Conservation (phyloP, 2,888 invertebrate species). For the Nebria salina region DNA sequence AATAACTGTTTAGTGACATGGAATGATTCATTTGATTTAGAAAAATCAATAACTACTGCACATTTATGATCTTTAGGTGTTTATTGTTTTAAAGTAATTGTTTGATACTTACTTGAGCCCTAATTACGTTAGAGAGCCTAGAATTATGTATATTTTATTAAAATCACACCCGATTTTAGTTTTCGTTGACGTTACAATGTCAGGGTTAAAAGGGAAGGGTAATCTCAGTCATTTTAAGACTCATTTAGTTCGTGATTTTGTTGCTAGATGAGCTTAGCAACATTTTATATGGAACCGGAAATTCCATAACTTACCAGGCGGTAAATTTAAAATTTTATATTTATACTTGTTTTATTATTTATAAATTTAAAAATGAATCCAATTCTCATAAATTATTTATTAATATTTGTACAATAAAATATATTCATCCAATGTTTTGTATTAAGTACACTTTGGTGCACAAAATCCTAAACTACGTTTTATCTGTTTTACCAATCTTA, state of each 20-base stretch:
- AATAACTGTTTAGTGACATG: constrained; percentile 2
- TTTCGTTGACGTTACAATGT: constrained; percentile 1
- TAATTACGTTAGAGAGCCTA: neutral
- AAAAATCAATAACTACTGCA: neutral
- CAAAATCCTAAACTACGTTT: neutral
- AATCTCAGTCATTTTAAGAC: neutral
- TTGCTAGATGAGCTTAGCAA: neutral
- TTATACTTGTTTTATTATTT: too few species aligned
- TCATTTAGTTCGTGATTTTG: neutral
- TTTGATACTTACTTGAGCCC: neutral
- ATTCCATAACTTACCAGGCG: too few species aligned
- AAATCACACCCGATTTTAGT: neutral
- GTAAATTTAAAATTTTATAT: too few species aligned
- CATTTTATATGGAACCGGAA: too few species aligned
- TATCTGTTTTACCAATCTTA: neutral
- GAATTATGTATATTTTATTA: neutral
- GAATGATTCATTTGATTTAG: constrained; percentile 3
- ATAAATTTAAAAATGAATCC: neutral
- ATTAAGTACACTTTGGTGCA: neutral
- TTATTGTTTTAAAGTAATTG: neutral
- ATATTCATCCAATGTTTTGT: neutral
- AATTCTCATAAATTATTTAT: neutral
- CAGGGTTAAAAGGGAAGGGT: neutral
- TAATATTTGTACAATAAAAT: constrained; percentile 1
- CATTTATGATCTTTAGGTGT: neutral